Percentiles rank a stretch among this genome's conserved stretches.
phyloP scores from a whole-genome alignment of 2,797 vertebrate species.

The Babyrousa celebensis region DNA sequence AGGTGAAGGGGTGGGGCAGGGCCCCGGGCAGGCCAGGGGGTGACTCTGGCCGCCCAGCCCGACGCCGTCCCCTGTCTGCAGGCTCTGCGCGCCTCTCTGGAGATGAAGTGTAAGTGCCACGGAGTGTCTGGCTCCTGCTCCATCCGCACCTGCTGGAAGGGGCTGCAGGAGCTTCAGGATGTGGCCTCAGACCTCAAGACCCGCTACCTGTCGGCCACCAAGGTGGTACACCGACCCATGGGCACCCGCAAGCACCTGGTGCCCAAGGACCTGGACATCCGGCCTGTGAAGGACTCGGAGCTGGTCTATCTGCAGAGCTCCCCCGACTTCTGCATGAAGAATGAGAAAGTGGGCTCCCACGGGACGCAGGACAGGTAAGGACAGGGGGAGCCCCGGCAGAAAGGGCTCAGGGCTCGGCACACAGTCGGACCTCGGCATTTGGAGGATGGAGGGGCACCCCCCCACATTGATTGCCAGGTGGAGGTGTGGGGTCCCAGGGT shows the following conservation, averaged over 20 bases:
- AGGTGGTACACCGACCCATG: slow-evolving; percentile 97
- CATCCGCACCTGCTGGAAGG: slow-evolving; percentile 99
- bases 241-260: slow-evolving; percentile 99
- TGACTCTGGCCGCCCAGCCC: background rate
- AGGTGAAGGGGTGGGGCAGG: background rate
- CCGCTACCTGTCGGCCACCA: slow-evolving; percentile 98
- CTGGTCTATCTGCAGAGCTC: slow-evolving; percentile 99
- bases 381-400: fast-evolving
- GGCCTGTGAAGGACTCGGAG: slow-evolving; percentile 97
- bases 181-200: slow-evolving; percentile 98
- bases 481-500: background rate
- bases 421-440: background rate
- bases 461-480: background rate
- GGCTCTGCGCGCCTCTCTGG: slow-evolving; percentile 96
- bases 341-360: slow-evolving; percentile 97
- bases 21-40: slow-evolving; percentile 68
- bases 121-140: slow-evolving; percentile 99
- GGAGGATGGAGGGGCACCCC: background rate
- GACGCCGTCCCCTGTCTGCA: slow-evolving; percentile 86
- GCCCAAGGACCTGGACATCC: slow-evolving; percentile 98
- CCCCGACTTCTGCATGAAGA: slow-evolving; percentile 97
- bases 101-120: slow-evolving; percentile 99
- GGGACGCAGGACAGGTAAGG: slow-evolving; percentile 98
- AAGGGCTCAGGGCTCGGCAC: background rate
- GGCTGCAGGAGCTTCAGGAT: slow-evolving; percentile 96